These are phyloP conservation scores for Alosa alosa DNA, from an alignment of 2,113 vertebrate genomes.

Conservation along the genomic window DNA sequence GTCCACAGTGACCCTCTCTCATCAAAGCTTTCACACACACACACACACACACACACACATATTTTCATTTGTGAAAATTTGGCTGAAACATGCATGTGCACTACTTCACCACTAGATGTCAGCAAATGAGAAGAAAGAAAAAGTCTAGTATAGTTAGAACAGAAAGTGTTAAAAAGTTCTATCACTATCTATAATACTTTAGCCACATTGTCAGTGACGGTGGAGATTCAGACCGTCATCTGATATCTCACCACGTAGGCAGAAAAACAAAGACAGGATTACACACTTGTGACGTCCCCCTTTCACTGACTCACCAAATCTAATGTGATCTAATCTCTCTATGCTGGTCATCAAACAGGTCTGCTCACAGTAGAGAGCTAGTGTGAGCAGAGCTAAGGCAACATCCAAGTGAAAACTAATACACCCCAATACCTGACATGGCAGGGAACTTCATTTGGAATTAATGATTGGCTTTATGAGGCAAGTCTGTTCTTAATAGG, in stretches of 20 bases:
- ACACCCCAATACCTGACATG: not conserved
- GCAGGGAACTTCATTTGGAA: not conserved
- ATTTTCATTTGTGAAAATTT: not conserved
- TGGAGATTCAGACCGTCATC: not conserved
- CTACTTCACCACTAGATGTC: not conserved
- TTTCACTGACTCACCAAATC: not conserved
- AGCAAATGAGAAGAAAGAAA: not conserved
- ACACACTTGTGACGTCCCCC: not conserved
- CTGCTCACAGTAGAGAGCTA: not conserved
- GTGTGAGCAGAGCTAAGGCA: not conserved
- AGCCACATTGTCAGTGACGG: not conserved
- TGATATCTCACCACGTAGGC: not conserved
- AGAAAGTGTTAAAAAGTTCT: not conserved
- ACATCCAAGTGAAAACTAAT: not conserved
- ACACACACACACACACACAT: too few relatives aligned
- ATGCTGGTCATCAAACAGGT: not conserved
- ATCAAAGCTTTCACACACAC: not conserved
- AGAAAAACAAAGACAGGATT: not conserved
- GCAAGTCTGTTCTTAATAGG: not conserved
- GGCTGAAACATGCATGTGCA: not conserved
- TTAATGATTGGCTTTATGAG: not conserved
- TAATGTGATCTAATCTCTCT: not conserved
- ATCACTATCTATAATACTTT: not conserved
- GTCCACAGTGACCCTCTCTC: not conserved
- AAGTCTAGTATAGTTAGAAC: too few relatives aligned